Conservation (phyloP, 2,113 vertebrate genomes). For the Talpa occidentalis region DNA sequence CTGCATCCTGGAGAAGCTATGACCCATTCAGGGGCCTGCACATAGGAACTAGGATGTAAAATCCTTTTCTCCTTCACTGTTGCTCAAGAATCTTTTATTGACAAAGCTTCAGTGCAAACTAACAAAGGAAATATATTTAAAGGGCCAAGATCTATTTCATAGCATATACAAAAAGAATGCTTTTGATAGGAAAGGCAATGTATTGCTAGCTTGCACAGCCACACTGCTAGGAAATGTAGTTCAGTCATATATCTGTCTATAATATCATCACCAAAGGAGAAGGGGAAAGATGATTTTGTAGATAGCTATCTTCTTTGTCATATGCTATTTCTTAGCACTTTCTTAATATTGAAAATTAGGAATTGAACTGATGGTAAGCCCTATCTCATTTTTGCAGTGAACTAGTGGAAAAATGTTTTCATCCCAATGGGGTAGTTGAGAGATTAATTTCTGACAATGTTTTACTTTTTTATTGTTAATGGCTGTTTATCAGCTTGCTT, state of each 20-base stretch:
- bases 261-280: not conserved
- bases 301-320: not conserved
- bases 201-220: not conserved
- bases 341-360: conserved; percentile 1
- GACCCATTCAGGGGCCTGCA: not conserved
- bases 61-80: not conserved
- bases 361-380: not conserved
- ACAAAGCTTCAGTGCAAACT: not conserved
- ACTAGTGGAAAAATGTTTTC: not conserved
- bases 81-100: not conserved
- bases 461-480: conserved; percentile 16
- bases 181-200: not conserved
- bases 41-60: not conserved
- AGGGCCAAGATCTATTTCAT: conserved; percentile 24
- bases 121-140: not conserved
- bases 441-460: not conserved
- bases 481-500: not conserved
- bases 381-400: not conserved
- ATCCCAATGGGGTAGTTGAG: not conserved
- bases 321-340: not conserved
- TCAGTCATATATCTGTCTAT: not conserved
- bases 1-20: not conserved
- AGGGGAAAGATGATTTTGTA: not conserved
- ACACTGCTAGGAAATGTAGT: not conserved
- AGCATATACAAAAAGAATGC: not conserved